These are phyloP conservation scores for Macrotis lagotis DNA, from an alignment of 2,113 vertebrate genomes.

Conservation along the genomic window DNA sequence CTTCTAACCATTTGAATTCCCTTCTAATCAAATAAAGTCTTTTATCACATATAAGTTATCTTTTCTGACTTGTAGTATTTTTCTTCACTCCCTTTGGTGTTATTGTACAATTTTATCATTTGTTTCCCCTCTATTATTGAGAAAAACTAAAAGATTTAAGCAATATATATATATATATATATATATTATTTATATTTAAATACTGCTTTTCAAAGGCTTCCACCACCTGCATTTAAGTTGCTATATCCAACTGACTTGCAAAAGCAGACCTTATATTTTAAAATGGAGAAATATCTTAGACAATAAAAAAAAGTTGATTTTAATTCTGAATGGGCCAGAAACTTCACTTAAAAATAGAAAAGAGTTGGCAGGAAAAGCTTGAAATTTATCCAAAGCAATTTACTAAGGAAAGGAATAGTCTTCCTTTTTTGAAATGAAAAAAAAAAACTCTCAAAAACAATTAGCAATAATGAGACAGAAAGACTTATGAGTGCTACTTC, in stretches of 20 bases:
- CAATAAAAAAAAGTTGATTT: conserved; percentile 27
- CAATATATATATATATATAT: too few species aligned
- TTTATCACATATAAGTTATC: too few species aligned
- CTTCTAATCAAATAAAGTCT: too few species aligned
- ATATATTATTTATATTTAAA: too few species aligned
- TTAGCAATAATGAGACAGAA: background rate
- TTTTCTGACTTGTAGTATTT: too few species aligned
- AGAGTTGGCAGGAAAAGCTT: conserved; percentile 46
- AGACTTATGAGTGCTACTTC: background rate
- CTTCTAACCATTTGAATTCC: too few species aligned
- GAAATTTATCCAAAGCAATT: conserved; percentile 45
- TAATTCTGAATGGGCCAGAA: conserved; percentile 54
- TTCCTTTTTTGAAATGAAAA: conserved; percentile 38
- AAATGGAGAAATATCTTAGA: background rate
- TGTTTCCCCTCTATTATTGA: too few species aligned
- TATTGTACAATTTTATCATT: too few species aligned
- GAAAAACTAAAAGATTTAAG: too few species aligned
- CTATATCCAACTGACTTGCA: conserved; percentile 46
- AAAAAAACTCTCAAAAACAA: conserved; percentile 47
- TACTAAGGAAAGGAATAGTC: conserved; percentile 37
- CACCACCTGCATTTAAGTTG: background rate
- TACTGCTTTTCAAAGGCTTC: background rate
- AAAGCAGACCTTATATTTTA: conserved; percentile 50
- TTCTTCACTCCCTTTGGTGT: too few species aligned
- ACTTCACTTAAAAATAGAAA: conserved; percentile 55